phyloP scores from a whole-genome alignment of 1,140 invertebrate genomes.

The Leptoteleia sp. region DNA sequence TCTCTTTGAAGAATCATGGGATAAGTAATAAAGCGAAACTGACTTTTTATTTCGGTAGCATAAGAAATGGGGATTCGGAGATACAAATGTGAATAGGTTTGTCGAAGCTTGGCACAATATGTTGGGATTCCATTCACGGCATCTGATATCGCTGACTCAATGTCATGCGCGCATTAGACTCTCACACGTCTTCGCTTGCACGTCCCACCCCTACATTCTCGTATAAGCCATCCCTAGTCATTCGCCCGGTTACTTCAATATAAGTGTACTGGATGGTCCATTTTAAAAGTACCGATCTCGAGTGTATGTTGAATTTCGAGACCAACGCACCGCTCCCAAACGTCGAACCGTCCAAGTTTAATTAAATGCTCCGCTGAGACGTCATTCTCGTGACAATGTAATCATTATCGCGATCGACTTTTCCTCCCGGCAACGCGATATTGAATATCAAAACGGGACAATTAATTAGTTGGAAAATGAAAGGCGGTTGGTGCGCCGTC shows the following conservation, averaged over 20 bases:
- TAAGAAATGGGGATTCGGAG: not conserved
- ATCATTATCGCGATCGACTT: too few relatives aligned
- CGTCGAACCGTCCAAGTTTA: too few relatives aligned
- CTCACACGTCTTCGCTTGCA: constrained; percentile 43
- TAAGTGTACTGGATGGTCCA: constrained; percentile 33
- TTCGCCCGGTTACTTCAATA: constrained; percentile 24
- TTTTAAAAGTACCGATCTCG: constrained; percentile 15
- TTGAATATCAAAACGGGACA: too few relatives aligned
- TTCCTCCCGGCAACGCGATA: too few relatives aligned
- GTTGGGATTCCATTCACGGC: constrained; percentile 52
- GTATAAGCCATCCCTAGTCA: constrained; percentile 17
- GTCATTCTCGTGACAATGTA: too few relatives aligned
- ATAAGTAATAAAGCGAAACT: too few relatives aligned
- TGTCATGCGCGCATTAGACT: constrained; percentile 57
- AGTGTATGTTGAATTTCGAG: too few relatives aligned
- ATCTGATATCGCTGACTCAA: constrained; percentile 56
- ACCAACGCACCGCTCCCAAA: too few relatives aligned
- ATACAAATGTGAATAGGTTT: constrained; percentile 22
- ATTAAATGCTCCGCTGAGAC: too few relatives aligned
- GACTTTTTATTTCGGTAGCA: too few relatives aligned
- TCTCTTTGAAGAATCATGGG: too few relatives aligned
- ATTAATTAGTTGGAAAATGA: constrained; percentile 13
- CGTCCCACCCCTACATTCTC: constrained; percentile 13
- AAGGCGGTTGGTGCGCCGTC: not conserved
- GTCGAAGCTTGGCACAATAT: constrained; percentile 46